phyloP scores from a whole-genome alignment of 2,797 vertebrate genomes.

The Sylvia borin region DNA sequence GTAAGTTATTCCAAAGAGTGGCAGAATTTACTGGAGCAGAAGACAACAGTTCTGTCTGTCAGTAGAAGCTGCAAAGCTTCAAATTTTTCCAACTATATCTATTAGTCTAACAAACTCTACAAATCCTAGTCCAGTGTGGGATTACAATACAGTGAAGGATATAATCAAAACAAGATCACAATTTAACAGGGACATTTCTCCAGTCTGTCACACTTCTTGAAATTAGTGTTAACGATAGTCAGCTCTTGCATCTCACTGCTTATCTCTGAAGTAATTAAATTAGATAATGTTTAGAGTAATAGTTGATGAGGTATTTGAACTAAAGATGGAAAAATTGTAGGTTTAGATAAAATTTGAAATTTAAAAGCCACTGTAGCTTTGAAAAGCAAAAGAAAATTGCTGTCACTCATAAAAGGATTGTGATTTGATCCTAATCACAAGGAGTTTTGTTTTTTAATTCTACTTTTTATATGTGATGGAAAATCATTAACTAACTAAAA shows the following conservation, averaged over 20 bases:
- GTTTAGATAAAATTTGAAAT: not conserved
- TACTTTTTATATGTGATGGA: not conserved
- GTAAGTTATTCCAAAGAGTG: not conserved
- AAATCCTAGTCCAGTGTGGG: not conserved
- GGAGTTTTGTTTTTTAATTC: not conserved
- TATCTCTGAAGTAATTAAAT: not conserved
- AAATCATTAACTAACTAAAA: not conserved
- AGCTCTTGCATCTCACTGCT: not conserved
- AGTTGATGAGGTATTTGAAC: not conserved
- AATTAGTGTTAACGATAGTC: not conserved
- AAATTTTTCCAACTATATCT: not conserved
- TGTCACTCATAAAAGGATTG: not conserved
- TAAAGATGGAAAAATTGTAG: not conserved
- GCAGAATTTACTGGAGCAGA: not conserved
- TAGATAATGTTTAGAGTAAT: not conserved
- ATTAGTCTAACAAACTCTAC: not conserved
- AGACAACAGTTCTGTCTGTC: not conserved
- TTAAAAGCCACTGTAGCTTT: not conserved
- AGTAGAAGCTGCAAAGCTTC: not conserved
- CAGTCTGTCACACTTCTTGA: not conserved
- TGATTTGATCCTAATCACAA: not conserved
- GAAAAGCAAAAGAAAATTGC: not conserved
- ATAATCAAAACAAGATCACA: not conserved
- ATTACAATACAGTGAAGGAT: not conserved
- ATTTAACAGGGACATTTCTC: not conserved